Base-by-base conservation (phyloP, 2,797 vertebrate genomes). In the Jordanella pulchra region DNA sequence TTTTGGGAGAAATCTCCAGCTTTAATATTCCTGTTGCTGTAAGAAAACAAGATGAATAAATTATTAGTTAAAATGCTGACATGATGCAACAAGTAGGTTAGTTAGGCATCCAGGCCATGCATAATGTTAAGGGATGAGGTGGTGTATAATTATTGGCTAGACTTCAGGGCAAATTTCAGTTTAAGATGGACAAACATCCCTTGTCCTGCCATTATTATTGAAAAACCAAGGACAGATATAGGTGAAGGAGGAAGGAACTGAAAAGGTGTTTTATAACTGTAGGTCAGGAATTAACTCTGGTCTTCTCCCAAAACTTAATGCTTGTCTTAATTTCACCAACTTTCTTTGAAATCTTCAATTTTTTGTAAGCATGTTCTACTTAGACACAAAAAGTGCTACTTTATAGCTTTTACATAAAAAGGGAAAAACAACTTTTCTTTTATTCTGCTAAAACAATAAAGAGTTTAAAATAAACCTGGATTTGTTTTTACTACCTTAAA, bases 1-100 rank as follows among this genome's bases (percentile, higher is more conserved):
- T 15, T 69, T 77, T 61, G 69, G 63, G 67, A 53, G 42, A 89
- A 85, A 86, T 89, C 85, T 21, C 75, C 65, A 68, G 60, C 66
- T 70, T 73, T 56, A 72, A 73, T 56, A 45, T 75, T 80, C 14
- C 60, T n/a, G 35, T 25, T 64, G 42, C 39, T 64, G 13, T 64
- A 42, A 44, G 60, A 14, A 64, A 64, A 25, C 4, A 9, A 44
- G 14, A 44, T 1, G 14, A 45, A 45, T 45, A 15, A 45, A 45
- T 45, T 7, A 63, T 42, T 39, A 42, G 23, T 42, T 13, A 42
- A 25, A 42, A 44, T 12, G 23, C 42, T 63, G 60, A 63, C 23
- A 63, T 25, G 39, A 44, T 44, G 60, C 35, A 44, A 63, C 42
- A 63, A 14, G n/a, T 63, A 25, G 32, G 32, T 6, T 61, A 21